phyloP scores from a whole-genome alignment of 2,888 invertebrate species.

The Onthophagus sagittarius region DNA sequence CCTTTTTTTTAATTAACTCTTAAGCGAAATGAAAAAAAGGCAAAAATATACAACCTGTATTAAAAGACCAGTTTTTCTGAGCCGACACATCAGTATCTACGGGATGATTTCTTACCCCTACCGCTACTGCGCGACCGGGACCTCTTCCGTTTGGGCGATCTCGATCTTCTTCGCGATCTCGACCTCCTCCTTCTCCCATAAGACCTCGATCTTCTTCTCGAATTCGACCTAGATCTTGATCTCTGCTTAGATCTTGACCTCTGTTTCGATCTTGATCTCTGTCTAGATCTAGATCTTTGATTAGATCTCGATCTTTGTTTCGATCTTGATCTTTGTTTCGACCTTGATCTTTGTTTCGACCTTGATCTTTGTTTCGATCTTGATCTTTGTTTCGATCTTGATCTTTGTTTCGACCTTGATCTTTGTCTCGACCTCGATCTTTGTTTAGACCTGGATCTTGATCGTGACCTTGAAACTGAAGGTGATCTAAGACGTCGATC shows the following conservation, averaged over 20 bases:
- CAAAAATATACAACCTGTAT: slow-evolving; percentile 25
- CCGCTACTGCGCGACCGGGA: slow-evolving; percentile 34
- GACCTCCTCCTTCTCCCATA: slow-evolving; percentile 30
- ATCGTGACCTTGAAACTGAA: slow-evolving; percentile 28
- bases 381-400: slow-evolving; percentile 27
- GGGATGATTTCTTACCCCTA: slow-evolving; percentile 36
- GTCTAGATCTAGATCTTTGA: slow-evolving; percentile 29
- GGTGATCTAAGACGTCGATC: neutral
- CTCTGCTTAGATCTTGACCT: slow-evolving; percentile 18
- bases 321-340: too few species aligned
- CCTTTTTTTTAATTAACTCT: slow-evolving; percentile 1
- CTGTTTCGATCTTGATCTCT: slow-evolving; percentile 19
- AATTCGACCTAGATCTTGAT: slow-evolving; percentile 35
- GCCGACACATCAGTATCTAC: slow-evolving; percentile 33
- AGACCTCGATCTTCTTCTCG: slow-evolving; percentile 28
- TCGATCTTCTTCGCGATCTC: slow-evolving; percentile 29
- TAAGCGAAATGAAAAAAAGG: neutral
- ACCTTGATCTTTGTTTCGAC: too few species aligned
- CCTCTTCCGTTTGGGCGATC: slow-evolving; percentile 27
- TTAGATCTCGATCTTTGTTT: slow-evolving; percentile 45
- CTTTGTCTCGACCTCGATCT: slow-evolving; percentile 27
- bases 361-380: slow-evolving; percentile 16
- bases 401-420: slow-evolving; percentile 25
- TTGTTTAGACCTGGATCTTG: slow-evolving; percentile 44
- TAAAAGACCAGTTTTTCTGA: slow-evolving; percentile 1